Percentiles rank a stretch among this genome's conserved stretches.
Evolutionary conservation across 2,797 vertebrate genomes (phyloP).

Genomic region (Hypotaenidia okinawae): DNA sequence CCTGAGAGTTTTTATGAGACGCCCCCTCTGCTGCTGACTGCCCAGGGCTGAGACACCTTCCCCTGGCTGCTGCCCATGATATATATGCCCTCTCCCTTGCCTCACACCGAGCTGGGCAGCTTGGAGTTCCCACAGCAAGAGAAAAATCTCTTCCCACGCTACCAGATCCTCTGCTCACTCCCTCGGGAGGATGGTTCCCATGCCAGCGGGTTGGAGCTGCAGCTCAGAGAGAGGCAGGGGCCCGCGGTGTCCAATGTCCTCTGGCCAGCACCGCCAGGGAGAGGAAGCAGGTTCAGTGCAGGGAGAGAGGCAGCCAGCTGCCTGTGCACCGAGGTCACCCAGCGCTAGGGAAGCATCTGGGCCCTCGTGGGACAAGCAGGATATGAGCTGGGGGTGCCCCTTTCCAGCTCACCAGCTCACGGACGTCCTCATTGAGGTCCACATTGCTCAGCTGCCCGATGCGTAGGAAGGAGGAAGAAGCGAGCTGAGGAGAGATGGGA

Average conservation of each 20-base stretch:
- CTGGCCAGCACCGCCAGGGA: fast-evolving
- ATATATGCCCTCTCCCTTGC: background rate
- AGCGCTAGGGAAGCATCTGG: background rate
- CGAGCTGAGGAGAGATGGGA: conserved; percentile 53
- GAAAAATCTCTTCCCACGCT: background rate
- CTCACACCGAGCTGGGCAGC: fast-evolving
- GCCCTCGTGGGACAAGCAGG: fast-evolving
- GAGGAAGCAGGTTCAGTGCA: background rate
- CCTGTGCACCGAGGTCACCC: fast-evolving
- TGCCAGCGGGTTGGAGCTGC: background rate
- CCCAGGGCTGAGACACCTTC: background rate
- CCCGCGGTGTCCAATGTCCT: fast-evolving
- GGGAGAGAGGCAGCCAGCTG: background rate
- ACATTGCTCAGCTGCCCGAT: conserved; percentile 91
- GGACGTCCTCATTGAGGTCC: conserved; percentile 89
- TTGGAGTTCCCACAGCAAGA: background rate
- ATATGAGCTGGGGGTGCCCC: background rate
- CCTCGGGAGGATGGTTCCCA: fast-evolving
- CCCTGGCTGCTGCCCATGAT: background rate
- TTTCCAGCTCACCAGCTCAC: conserved; percentile 70
- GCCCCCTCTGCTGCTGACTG: fast-evolving
- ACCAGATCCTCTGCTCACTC: background rate
- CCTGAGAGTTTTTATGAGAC: background rate
- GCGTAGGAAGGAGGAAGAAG: conserved; percentile 78
- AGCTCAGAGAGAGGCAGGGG: background rate